phyloP scores from a whole-genome alignment of 2,888 invertebrate genomes.

The Polydesmus complanatus region DNA sequence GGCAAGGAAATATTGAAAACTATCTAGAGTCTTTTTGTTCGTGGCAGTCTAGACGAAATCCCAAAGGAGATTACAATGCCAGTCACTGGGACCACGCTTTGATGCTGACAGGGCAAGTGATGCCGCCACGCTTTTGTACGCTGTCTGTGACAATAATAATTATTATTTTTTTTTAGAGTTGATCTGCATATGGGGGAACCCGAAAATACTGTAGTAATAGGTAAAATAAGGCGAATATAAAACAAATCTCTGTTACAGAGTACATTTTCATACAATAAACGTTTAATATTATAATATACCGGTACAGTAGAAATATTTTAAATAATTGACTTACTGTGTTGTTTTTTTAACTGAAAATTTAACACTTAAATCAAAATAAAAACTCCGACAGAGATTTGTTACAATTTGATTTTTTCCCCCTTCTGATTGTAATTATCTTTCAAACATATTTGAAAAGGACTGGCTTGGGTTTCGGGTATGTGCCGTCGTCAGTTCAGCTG shows the following conservation, averaged over 20 bases:
- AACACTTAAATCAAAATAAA: too few relatives aligned
- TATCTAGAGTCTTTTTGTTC: slow-evolving; percentile 31
- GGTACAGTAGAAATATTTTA: too few relatives aligned
- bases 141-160: not conserved
- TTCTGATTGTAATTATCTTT: too few relatives aligned
- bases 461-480: slow-evolving; percentile 33
- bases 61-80: slow-evolving; percentile 19
- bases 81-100: slow-evolving; percentile 31
- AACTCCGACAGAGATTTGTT: too few relatives aligned
- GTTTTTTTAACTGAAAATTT: slow-evolving; percentile 7
- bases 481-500: slow-evolving; percentile 30
- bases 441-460: too few relatives aligned
- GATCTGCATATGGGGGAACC: slow-evolving; percentile 5
- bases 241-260: too few relatives aligned
- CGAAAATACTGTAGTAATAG: slow-evolving; percentile 10
- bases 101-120: slow-evolving; percentile 26
- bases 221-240: too few relatives aligned
- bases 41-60: slow-evolving; percentile 24
- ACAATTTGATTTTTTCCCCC: too few relatives aligned
- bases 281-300: too few relatives aligned
- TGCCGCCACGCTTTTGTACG: not conserved
- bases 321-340: not conserved
- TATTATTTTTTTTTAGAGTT: slow-evolving; percentile 1
- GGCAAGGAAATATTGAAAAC: slow-evolving; percentile 27
- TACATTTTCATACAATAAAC: too few relatives aligned